Base-by-base conservation (phyloP, 2,797 vertebrate species). In the Arctocebus calabarensis region DNA sequence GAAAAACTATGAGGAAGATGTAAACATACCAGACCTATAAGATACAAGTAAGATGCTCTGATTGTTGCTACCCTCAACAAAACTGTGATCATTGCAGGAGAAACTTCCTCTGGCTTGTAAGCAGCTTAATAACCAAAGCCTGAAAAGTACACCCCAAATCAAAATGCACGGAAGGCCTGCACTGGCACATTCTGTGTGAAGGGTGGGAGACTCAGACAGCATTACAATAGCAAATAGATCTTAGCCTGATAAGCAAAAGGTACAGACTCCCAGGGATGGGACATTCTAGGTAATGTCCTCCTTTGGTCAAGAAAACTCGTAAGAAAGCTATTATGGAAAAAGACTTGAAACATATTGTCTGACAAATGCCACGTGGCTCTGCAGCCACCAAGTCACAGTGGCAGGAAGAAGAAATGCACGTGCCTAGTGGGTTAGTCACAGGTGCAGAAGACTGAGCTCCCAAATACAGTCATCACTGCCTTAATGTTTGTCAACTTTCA, bases 251-350 rank as follows among this genome's bases (percentile, higher is more conserved):
- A 83, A 97, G 96, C 93, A 95, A 91, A 57, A 93, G 97, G 97
- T 55, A 84, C 81, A 73, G 92, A 91, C 96, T 97, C 92, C 45
- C 23, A 88, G 97, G 37, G 95, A 97, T 96, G 95, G 94, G 94
- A 97, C 19, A 89, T 74, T 94, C 94, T 77, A 97, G 96, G 90
- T 83, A 94, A 96, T 74, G 82, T 94, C 96, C 84, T 73, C n/a
- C 73, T 94, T 93, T 61, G 96, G 91, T 84, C 84, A 94, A 96
- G 94, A 93, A 94, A 75, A 96, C 92, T 75, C 90, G 92, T 71
- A 95, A 92, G 95, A 94, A 96, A 98, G 97, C 92, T 97, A 94
- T 66, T 82, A 75, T 75, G 45, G 97, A 88, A 95, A 97, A 97
- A 97, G 92, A 90, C 96, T 96, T 25, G 74, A 43, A 97, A 97